Evolutionary conservation across 2,113 vertebrate species (phyloP).

Genomic region (Harpagus bidentatus): DNA sequence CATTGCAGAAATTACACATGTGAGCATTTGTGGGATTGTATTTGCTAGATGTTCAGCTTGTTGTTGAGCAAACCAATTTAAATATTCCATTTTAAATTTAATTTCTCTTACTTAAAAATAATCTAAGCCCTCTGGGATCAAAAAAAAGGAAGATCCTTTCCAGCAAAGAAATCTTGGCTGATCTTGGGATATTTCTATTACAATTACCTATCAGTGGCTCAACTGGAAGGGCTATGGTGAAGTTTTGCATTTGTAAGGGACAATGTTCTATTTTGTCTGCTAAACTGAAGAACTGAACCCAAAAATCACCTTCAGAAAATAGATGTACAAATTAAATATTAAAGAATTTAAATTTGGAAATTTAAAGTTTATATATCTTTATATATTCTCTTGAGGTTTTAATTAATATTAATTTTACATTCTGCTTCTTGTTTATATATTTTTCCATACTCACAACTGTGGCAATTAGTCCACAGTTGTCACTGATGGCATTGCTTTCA

Average conservation of each 20-base stretch:
- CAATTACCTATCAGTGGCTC: neutral
- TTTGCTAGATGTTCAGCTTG: neutral
- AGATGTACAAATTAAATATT: neutral
- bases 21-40: neutral
- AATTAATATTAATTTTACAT: neutral
- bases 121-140: neutral
- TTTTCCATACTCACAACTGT: neutral
- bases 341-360: neutral
- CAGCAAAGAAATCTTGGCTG: neutral
- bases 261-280: neutral
- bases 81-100: neutral
- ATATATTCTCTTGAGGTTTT: neutral
- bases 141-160: neutral
- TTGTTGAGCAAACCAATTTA: neutral
- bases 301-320: neutral
- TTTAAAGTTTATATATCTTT: neutral
- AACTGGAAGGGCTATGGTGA: neutral
- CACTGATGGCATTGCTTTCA: neutral
- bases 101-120: neutral
- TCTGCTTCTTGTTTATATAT: neutral
- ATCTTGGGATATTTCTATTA: neutral
- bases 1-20: neutral
- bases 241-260: neutral
- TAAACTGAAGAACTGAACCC: neutral
- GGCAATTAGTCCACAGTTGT: neutral